These are phyloP conservation scores for Nezara viridula DNA, from an alignment of 2,888 invertebrate species.

Conservation along the genomic window DNA sequence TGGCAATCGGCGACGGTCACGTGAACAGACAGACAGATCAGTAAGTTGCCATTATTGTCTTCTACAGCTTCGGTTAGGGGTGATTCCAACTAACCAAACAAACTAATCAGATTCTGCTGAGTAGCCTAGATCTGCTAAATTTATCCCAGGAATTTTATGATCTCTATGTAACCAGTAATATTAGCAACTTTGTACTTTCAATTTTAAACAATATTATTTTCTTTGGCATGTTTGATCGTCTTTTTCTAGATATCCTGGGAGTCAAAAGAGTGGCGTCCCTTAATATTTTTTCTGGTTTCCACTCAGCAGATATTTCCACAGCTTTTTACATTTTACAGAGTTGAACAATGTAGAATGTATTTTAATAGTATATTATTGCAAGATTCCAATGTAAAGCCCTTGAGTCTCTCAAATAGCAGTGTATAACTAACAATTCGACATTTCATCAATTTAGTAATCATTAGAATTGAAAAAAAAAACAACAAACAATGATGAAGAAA, in stretches of 20 bases:
- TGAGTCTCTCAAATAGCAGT: too few species aligned
- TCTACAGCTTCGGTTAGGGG: not conserved
- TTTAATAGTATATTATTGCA: too few species aligned
- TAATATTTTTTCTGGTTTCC: not conserved
- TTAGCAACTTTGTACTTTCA: not conserved
- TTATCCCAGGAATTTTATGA: not conserved
- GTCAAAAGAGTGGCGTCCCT: not conserved
- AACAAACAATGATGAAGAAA: too few species aligned
- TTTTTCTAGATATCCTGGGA: not conserved
- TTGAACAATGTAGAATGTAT: too few species aligned
- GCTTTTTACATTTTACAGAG: too few species aligned
- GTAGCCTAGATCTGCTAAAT: not conserved
- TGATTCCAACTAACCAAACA: not conserved
- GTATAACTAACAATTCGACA: too few species aligned
- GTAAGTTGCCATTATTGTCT: conserved; percentile 33
- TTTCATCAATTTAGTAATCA: too few species aligned
- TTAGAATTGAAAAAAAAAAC: too few species aligned
- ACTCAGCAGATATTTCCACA: too few species aligned
- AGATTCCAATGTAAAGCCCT: too few species aligned
- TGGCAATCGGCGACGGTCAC: not conserved
- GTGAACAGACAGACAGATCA: not conserved
- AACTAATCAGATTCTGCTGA: not conserved
- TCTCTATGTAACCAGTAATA: not conserved
- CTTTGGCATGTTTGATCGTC: not conserved
- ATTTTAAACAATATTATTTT: not conserved